Percentiles rank a stretch among this genome's conserved stretches.
Conservation (phyloP, 1,140 invertebrate genomes). For the Pseudomyrmex concolor region DNA sequence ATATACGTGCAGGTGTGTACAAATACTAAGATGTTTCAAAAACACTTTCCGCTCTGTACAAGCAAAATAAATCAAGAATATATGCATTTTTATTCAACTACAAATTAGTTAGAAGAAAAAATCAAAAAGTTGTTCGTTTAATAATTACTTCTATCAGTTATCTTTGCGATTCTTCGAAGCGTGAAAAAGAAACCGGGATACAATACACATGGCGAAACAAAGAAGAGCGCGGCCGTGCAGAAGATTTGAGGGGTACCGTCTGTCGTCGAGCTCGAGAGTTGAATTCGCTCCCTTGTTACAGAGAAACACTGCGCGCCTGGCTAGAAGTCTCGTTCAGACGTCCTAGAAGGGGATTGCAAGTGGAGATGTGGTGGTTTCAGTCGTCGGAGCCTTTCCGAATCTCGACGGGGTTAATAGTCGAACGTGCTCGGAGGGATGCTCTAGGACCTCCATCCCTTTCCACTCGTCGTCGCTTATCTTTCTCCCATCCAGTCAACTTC, state of each 20-base stretch:
- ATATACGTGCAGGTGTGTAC: too few species aligned
- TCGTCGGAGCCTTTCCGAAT: conserved; percentile 73
- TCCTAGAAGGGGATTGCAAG: conserved; percentile 64
- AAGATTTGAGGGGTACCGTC: conserved; percentile 29
- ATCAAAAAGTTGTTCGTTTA: too few species aligned
- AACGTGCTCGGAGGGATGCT: conserved; percentile 75
- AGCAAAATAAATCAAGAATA: too few species aligned
- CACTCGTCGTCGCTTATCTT: not conserved
- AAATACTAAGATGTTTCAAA: not conserved
- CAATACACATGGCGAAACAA: not conserved
- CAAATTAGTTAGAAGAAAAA: too few species aligned
- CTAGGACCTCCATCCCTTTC: conserved; percentile 19
- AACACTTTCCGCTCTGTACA: too few species aligned
- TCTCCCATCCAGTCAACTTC: not conserved
- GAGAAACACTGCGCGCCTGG: conserved; percentile 45
- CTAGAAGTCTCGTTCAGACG: conserved; percentile 67
- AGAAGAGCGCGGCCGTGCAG: not conserved
- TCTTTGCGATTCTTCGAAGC: conserved; percentile 9
- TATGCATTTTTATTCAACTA: too few species aligned
- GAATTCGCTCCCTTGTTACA: conserved; percentile 69
- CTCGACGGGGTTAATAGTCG: conserved; percentile 77
- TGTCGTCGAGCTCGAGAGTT: conserved; percentile 53
- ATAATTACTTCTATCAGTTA: conserved; percentile 14
- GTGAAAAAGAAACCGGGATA: not conserved
- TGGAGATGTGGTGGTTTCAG: conserved; percentile 68